A percentile compares a stretch with the other conserved stretches of the same genome.
Conservation (phyloP, 23 tunicate genomes). For the Halocynthia aurantium region DNA sequence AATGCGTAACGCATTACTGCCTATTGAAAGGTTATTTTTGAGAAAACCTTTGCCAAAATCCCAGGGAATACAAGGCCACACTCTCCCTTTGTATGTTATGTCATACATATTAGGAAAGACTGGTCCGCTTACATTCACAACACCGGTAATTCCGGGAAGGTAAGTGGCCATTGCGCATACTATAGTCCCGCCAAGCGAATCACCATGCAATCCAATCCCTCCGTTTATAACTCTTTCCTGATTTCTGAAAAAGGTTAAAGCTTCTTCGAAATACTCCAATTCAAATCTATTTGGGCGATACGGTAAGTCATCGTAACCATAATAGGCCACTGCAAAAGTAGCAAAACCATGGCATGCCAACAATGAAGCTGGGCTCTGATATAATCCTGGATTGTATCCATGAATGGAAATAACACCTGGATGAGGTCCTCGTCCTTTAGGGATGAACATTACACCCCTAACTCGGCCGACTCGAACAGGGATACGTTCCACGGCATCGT, state of each 20-base stretch:
- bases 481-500: background rate
- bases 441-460: background rate
- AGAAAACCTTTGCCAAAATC: too few relatives aligned
- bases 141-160: background rate
- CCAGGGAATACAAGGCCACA: too few relatives aligned
- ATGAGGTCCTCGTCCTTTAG: background rate
- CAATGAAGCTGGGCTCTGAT: background rate
- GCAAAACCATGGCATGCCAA: background rate
- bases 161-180: background rate
- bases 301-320: background rate
- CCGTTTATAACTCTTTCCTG: background rate
- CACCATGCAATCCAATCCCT: background rate
- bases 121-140: background rate
- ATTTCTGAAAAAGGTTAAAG: background rate
- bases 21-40: too few relatives aligned
- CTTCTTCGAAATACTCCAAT: background rate
- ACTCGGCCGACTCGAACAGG: background rate
- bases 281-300: background rate
- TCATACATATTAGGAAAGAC: too few relatives aligned
- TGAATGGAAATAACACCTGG: background rate
- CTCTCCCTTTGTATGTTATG: too few relatives aligned
- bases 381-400: background rate
- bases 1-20: too few relatives aligned
- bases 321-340: background rate
- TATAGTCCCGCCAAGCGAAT: background rate